These are phyloP conservation scores for Urocolius indicus DNA, from an alignment of 2,113 vertebrate species.

Conservation along the genomic window DNA sequence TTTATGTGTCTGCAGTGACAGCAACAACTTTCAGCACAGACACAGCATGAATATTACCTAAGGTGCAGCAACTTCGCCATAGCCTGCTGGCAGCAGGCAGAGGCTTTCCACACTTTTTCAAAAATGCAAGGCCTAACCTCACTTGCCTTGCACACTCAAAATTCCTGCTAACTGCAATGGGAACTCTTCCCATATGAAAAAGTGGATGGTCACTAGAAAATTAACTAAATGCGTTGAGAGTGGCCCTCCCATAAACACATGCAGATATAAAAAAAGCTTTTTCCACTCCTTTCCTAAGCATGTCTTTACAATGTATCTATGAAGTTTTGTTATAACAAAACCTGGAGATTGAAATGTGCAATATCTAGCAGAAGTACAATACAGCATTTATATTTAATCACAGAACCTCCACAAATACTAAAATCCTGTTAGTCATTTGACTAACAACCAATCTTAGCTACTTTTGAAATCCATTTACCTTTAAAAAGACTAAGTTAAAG, in stretches of 20 bases:
- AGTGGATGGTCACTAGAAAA: background rate
- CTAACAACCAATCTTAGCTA: background rate
- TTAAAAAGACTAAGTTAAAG: background rate
- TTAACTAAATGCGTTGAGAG: constrained; percentile 11
- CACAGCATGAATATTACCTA: background rate
- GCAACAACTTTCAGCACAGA: background rate
- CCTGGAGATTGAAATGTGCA: background rate
- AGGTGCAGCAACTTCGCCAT: background rate
- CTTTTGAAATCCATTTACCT: background rate
- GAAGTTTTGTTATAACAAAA: background rate
- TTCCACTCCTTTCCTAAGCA: background rate
- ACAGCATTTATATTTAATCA: background rate
- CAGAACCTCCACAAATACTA: background rate
- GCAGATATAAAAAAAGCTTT: background rate
- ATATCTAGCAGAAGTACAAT: background rate
- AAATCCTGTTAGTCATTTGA: background rate
- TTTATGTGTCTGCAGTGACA: background rate
- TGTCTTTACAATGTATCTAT: background rate
- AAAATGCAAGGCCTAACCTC: background rate
- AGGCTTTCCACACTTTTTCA: background rate
- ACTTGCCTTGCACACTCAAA: background rate
- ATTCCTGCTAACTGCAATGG: background rate
- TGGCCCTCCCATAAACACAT: constrained; percentile 2
- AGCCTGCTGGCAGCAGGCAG: background rate
- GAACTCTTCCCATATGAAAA: background rate